Conservation (phyloP, 2,797 vertebrate genomes). For the Anguilla pacifica region DNA sequence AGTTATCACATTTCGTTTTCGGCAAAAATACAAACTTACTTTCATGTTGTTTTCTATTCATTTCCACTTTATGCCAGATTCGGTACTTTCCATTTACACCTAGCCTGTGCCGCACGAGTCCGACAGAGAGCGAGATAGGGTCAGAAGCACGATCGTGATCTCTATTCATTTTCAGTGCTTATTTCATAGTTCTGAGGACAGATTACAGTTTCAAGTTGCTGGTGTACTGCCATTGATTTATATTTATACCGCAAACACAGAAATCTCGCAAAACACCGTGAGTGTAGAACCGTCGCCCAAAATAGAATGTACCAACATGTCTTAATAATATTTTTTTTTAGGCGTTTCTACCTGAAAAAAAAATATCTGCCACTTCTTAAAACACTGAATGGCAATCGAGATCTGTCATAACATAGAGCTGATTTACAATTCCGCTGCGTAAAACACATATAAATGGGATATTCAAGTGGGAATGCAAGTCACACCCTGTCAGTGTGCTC, state of each 20-base stretch:
- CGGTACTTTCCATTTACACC: neutral
- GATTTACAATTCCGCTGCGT: neutral
- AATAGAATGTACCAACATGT: neutral
- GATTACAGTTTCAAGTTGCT: neutral
- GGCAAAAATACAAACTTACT: neutral
- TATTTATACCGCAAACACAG: neutral
- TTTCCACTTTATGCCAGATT: neutral
- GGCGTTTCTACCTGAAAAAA: neutral
- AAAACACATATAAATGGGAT: neutral
- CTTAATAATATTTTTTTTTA: neutral
- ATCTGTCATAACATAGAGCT: neutral
- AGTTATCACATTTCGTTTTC: neutral
- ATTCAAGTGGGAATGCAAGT: neutral
- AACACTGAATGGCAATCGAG: neutral
- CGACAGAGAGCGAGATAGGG: neutral
- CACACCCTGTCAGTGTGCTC: neutral
- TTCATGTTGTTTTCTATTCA: neutral
- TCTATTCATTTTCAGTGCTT: neutral
- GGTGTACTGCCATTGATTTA: neutral
- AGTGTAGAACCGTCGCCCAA: neutral
- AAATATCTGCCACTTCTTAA: neutral
- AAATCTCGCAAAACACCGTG: neutral
- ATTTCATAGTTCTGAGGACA: slow-evolving; percentile 2
- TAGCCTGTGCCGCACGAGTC: neutral
- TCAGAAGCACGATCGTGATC: neutral